These are phyloP conservation scores for Clytia hemisphaerica DNA, from an alignment of 30 jellyfish, hydroid and myxozoan genomes.

Conservation along the genomic window DNA sequence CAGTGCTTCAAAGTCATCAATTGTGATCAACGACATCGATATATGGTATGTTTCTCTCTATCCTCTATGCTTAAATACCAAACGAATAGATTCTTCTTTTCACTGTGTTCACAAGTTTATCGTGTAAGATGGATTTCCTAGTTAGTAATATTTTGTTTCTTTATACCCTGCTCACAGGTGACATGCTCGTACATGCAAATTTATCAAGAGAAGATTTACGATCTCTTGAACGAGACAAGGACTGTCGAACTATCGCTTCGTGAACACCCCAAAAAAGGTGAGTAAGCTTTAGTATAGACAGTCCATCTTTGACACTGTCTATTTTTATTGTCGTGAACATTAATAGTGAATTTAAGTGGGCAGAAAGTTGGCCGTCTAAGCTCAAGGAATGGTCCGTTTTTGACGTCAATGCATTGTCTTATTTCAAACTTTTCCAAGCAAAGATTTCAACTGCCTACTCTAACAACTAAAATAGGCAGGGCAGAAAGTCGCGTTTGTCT, in stretches of 20 bases:
- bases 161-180: slow-evolving; percentile 41
- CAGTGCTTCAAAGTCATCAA: slow-evolving; percentile 84
- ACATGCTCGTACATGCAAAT: slow-evolving; percentile 95
- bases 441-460: no score
- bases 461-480: no score
- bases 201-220: slow-evolving; percentile 92
- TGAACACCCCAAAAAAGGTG: slow-evolving; percentile 94
- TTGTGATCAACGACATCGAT: slow-evolving; percentile 67
- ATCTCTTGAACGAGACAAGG: slow-evolving; percentile 79
- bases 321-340: no score
- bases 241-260: slow-evolving; percentile 86
- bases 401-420: no score
- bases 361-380: no score
- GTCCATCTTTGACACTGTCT: not conserved
- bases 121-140: not conserved
- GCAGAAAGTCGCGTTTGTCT: no score
- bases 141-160: not conserved
- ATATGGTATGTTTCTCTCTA: slow-evolving; percentile 61
- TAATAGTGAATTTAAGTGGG: no score
- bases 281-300: not conserved
- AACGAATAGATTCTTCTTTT: not conserved
- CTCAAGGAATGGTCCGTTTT: no score
- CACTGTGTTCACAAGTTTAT: not conserved
- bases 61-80: not conserved
- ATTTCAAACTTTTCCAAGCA: no score